Percentiles rank a stretch among this genome's conserved stretches.
phyloP scores from a whole-genome alignment of 2,888 invertebrate genomes.

The Cantharis rufa region DNA sequence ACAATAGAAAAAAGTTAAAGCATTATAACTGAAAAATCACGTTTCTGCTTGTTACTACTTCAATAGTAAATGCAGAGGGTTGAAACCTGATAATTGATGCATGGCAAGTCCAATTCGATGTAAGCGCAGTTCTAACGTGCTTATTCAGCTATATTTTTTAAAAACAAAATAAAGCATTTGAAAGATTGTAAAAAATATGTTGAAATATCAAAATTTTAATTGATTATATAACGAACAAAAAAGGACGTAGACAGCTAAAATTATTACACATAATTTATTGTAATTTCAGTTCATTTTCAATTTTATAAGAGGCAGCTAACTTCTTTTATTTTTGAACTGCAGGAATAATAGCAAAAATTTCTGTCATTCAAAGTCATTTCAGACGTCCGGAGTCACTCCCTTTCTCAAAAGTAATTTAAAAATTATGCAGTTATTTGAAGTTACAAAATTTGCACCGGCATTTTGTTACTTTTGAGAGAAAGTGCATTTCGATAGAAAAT shows the following conservation, averaged over 20 bases:
- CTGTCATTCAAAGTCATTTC: background rate
- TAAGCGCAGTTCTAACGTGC: background rate
- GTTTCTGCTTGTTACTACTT: background rate
- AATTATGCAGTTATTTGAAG: background rate
- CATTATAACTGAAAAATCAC: background rate
- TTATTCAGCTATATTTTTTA: background rate
- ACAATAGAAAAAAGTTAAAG: background rate
- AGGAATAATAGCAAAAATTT: background rate
- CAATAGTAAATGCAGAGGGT: background rate
- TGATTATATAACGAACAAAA: background rate
- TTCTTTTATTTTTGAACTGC: background rate
- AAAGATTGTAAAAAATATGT: background rate
- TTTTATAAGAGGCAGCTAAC: background rate
- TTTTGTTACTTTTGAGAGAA: background rate
- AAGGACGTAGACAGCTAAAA: background rate
- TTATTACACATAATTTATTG: background rate
- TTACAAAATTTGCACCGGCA: background rate
- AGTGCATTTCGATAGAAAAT: background rate
- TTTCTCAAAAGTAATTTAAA: background rate
- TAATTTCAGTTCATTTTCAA: background rate
- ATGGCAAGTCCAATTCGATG: background rate
- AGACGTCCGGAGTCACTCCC: background rate
- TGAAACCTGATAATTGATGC: background rate
- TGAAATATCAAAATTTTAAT: background rate
- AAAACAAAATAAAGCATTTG: background rate